A percentile compares a stretch with the other conserved stretches of the same genome.
Conservation (phyloP, 2,797 vertebrate species). For the Channa striata region DNA sequence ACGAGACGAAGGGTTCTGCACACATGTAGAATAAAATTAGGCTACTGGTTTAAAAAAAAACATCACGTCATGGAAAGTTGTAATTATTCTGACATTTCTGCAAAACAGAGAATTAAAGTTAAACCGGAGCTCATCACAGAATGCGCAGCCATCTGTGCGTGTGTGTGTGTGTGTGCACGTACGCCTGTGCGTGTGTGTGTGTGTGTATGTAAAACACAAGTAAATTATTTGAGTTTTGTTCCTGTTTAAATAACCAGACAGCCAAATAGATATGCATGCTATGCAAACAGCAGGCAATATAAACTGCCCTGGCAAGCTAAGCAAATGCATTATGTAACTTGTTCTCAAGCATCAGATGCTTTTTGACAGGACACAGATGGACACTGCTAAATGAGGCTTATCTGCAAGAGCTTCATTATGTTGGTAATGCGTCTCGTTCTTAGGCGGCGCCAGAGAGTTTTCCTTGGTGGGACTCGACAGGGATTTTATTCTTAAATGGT, state of each 20-base stretch:
- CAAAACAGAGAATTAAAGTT: conserved; percentile 19
- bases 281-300: conserved; percentile 78
- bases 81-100: conserved; percentile 28
- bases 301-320: conserved; percentile 68
- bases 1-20: conserved; percentile 33
- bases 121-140: background rate
- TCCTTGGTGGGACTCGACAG: background rate
- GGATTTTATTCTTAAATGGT: background rate
- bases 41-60: conserved; percentile 35
- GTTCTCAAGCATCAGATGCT: conserved; percentile 47
- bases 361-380: conserved; percentile 10
- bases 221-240: conserved; percentile 36
- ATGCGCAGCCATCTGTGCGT: conserved; percentile 1
- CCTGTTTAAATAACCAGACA: conserved; percentile 65
- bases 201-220: conserved; percentile 44
- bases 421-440: background rate
- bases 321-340: conserved; percentile 79
- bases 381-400: background rate
- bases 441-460: background rate
- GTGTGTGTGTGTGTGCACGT: background rate
- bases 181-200: conserved; percentile 3
- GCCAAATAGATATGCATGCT: conserved; percentile 68
- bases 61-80: conserved; percentile 18
- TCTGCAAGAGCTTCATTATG: conserved; percentile 1
- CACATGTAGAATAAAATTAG: conserved; percentile 66